A percentile compares a stretch with the other conserved stretches of the same genome.
Conservation (phyloP, 2,797 vertebrate species). For the Cygnus olor region DNA sequence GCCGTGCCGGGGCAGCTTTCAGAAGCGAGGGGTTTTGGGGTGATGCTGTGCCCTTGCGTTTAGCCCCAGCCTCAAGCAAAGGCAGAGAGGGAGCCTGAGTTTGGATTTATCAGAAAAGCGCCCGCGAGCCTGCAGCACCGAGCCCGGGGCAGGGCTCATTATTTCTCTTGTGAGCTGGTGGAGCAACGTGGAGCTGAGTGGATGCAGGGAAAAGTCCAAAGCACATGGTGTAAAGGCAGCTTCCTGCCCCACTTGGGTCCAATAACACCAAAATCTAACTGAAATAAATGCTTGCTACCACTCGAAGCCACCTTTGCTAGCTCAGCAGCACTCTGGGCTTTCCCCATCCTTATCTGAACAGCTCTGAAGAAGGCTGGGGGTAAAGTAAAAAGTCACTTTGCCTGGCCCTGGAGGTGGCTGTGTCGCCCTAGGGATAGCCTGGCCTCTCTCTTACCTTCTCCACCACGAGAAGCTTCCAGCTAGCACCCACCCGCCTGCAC, state of each 20-base stretch:
- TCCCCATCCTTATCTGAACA: background rate
- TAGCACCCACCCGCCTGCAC: background rate
- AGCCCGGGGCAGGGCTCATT: background rate
- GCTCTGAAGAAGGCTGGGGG: background rate
- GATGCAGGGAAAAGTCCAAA: background rate
- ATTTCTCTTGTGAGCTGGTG: background rate
- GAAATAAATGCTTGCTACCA: background rate
- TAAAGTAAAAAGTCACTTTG: background rate
- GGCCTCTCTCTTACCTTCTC: background rate
- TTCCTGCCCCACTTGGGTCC: background rate
- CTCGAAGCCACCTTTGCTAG: background rate
- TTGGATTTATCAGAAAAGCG: background rate
- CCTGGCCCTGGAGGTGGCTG: background rate
- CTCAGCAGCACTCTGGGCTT: background rate
- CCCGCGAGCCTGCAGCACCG: background rate
- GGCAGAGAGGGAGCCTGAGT: rapidly evolving
- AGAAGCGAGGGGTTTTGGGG: background rate
- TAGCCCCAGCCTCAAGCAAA: background rate
- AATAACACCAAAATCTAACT: background rate
- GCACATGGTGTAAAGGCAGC: background rate
- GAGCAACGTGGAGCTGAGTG: background rate
- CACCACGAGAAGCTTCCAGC: background rate
- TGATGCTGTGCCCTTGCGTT: background rate
- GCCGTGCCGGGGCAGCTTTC: background rate
- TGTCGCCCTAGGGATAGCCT: background rate